phyloP scores from a whole-genome alignment of 2,888 invertebrate species.

The Dione vanillae region DNA sequence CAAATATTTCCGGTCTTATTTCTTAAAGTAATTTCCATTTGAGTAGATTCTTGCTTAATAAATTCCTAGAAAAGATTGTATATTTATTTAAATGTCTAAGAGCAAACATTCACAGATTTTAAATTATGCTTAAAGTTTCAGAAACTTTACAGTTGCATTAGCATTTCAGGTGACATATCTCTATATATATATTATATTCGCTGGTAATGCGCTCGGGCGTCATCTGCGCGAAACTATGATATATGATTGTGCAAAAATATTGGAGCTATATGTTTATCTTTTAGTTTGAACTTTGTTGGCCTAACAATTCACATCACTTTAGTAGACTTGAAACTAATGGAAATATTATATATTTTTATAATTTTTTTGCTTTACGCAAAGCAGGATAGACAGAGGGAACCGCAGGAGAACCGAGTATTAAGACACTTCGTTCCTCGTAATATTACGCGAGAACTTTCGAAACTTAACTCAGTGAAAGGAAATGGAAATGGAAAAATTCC shows the following conservation, averaged over 20 bases:
- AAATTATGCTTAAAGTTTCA: conserved; percentile 48
- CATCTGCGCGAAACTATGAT: conserved; percentile 44
- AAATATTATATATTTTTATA: no score
- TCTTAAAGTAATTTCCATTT: conserved; percentile 34
- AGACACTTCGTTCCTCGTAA: no score
- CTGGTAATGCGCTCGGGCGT: conserved; percentile 42
- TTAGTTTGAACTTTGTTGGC: conserved; percentile 38
- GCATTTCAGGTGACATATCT: conserved; percentile 51
- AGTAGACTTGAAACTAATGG: background rate
- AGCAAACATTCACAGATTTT: conserved; percentile 50
- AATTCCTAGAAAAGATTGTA: conserved; percentile 46
- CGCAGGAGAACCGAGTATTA: no score
- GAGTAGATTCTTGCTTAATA: conserved; percentile 28
- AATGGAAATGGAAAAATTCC: no score
- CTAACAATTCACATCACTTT: conserved; percentile 33
- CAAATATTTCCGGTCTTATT: conserved; percentile 25
- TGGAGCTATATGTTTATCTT: conserved; percentile 39
- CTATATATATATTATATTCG: conserved; percentile 45
- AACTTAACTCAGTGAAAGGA: no score
- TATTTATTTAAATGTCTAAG: conserved; percentile 51
- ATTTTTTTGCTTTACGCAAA: no score
- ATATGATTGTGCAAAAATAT: conserved; percentile 43
- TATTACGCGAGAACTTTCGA: no score
- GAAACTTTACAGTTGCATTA: conserved; percentile 50
- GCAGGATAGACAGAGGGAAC: no score